Base-by-base conservation (phyloP, 2,113 vertebrate species). In the Brachyhypopomus gauderio region DNA sequence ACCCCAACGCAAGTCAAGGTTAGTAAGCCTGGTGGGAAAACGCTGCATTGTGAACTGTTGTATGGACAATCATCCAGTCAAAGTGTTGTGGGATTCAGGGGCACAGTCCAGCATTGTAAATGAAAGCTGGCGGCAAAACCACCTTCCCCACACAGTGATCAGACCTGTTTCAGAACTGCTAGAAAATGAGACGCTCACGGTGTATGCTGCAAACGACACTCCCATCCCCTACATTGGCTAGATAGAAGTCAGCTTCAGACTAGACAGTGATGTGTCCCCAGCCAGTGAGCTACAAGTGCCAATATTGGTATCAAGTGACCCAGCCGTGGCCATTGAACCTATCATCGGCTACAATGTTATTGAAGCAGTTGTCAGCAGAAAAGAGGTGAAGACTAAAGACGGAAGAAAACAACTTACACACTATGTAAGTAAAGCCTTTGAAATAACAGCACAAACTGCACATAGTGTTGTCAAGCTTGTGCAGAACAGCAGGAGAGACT, bases 321-420 rank as follows among this genome's bases (percentile, higher is more conserved):
- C 77, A 76, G 55, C 62, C 5, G 78, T 84, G 5, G 78, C 77
- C 36, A 25, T 19, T 34, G 55, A 80, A 12, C 82, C 82, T 2
- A 84, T 80, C 4, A 84, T 85, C 1, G 76, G 70, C 41, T 79
- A 72, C 36, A 79, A 83, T n/a, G 66, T 83, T 3, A 79, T 85
- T 59, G 71, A 85, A 20, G 75, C 20, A 0, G 23, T 85, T 5
- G 4, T 30, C 30, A 30, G 3, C 30, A 30, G 30, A 3, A 30
- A 30, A 30, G 30, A 3, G 30, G 30, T 30, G 9, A 64, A 3
- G 16, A 79, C 75, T 8, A 27, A 23, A 36, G 20, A 5, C 5
- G 62, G 17, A 12, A 85, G n/a, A 62, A 72, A 52, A 1, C 8
- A 78, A 14, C 3, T 78, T 2, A n/a, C 62, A 69, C 52, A 82